Evolutionary conservation across 1,140 invertebrate species (phyloP).

Genomic region (Heliconius eleuchia): DNA sequence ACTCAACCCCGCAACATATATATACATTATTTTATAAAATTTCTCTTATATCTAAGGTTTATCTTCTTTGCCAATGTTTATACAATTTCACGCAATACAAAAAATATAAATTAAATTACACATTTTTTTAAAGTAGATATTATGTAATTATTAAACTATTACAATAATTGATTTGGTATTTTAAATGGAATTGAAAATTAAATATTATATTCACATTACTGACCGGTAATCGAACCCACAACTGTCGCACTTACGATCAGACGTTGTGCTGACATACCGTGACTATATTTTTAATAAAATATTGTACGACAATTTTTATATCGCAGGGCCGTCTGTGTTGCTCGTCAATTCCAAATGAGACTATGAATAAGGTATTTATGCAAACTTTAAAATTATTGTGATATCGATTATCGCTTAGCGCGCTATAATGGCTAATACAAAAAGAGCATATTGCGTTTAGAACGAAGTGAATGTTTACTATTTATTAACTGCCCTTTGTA

Average conservation of each 20-base stretch:
- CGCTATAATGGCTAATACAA: not conserved
- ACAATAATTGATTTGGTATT: no score
- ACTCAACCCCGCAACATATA: no score
- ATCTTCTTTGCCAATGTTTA: no score
- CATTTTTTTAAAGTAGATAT: no score
- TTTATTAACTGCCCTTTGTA: not conserved
- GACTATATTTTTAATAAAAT: not conserved
- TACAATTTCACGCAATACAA: no score
- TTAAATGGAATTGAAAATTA: not conserved
- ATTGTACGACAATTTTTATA: not conserved
- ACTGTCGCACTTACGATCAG: not conserved
- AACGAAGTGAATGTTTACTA: slow-evolving; percentile 12
- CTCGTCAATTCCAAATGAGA: slow-evolving; percentile 13
- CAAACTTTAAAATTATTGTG: slow-evolving; percentile 12
- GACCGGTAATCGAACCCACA: not conserved
- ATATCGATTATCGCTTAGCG: slow-evolving; percentile 13
- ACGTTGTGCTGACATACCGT: no score
- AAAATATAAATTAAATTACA: no score
- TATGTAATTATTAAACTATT: no score
- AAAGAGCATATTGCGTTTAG: not conserved
- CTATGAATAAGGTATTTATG: slow-evolving; percentile 8
- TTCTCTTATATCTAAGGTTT: no score
- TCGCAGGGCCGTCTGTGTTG: not conserved
- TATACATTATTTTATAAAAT: no score
- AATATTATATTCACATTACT: not conserved